Evolutionary conservation across 2,797 vertebrate genomes (phyloP).

Genomic region (Gila robusta): DNA sequence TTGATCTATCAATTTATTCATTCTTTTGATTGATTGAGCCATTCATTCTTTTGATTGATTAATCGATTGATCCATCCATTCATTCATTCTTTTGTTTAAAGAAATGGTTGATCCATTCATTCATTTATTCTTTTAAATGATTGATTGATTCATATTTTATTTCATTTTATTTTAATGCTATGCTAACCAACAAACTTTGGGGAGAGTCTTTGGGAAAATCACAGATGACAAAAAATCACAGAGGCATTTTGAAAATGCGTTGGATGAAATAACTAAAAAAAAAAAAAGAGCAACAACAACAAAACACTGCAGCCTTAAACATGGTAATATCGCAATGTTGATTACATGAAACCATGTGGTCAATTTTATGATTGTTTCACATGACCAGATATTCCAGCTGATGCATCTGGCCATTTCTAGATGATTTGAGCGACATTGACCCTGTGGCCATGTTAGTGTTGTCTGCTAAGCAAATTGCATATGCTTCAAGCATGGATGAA

Average conservation of each 20-base stretch:
- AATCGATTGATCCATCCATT: background rate
- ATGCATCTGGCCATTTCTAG: background rate
- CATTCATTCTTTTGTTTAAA: background rate
- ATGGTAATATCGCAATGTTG: background rate
- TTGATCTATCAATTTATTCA: background rate
- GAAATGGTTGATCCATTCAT: background rate
- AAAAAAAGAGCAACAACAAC: background rate
- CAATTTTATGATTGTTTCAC: background rate
- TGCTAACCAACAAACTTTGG: background rate
- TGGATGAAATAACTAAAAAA: background rate
- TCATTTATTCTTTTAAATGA: background rate
- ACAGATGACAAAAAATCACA: too few species aligned
- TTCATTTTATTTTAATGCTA: background rate
- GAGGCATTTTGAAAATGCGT: background rate
- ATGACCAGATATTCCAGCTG: background rate
- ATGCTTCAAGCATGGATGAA: constrained; percentile 26
- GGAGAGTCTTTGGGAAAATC: too few species aligned
- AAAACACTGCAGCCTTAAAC: background rate
- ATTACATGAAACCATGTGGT: background rate
- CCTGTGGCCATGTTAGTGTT: background rate
- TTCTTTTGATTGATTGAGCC: too few species aligned
- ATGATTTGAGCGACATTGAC: background rate
- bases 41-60: background rate
- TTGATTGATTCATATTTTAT: background rate
- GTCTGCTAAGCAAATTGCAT: constrained; percentile 52